These are phyloP conservation scores for Drosophila pseudoananassae DNA, from an alignment of 1,140 invertebrate species.

Conservation along the genomic window DNA sequence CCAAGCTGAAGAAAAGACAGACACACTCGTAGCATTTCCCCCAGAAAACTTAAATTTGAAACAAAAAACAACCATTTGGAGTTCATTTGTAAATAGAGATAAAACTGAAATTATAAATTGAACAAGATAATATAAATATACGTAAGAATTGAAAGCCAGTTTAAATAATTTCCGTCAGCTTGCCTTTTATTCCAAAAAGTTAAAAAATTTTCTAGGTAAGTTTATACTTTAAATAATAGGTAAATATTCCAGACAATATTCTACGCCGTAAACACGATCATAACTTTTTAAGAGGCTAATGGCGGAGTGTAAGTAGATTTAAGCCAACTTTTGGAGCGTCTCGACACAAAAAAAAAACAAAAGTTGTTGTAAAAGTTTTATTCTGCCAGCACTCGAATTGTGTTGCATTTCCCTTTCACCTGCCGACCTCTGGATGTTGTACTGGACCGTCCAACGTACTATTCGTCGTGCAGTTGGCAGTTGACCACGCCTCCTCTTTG, in stretches of 20 bases:
- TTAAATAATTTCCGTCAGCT: not conserved
- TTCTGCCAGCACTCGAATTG: conserved; percentile 19
- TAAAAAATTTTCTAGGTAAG: not conserved
- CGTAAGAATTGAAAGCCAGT: conserved; percentile 76
- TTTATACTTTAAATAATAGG: not conserved
- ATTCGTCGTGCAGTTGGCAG: no score
- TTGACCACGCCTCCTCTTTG: not conserved
- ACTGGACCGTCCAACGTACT: not conserved
- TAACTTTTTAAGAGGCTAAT: conserved; percentile 16
- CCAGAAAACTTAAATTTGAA: not conserved
- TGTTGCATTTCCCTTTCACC: conserved; percentile 28
- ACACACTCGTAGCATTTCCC: conserved; percentile 14
- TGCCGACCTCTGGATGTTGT: not conserved
- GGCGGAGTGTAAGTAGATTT: conserved; percentile 4
- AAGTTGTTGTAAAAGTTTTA: conserved; percentile 15
- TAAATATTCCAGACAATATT: no score
- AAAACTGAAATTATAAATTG: conserved; percentile 42
- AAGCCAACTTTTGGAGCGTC: not conserved
- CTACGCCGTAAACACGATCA: not conserved
- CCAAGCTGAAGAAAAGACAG: conserved; percentile 18
- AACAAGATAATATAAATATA: conserved; percentile 52
- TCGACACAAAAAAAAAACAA: no score
- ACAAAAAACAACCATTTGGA: conserved; percentile 19
- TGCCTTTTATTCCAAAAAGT: no score
- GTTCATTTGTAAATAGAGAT: conserved; percentile 71